Percentiles rank a stretch among this genome's conserved stretches.
These are phyloP conservation scores for Aspidiotus rigidus DNA, from an alignment of 2,888 invertebrate species.

Conservation along the genomic window DNA sequence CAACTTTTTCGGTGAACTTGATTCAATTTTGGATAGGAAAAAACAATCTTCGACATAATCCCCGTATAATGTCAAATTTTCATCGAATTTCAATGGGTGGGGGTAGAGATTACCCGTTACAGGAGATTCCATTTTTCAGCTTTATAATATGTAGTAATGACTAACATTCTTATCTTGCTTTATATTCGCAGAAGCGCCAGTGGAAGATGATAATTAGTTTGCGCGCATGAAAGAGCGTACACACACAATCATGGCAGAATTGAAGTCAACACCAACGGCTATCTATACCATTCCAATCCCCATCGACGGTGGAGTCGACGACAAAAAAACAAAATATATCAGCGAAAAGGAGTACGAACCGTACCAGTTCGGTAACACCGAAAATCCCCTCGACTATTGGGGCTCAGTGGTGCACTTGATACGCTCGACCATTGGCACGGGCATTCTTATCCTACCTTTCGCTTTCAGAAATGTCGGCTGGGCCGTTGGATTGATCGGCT, in stretches of 20 bases:
- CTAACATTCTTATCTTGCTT: no score
- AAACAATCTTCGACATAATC: no score
- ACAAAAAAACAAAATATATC: background rate
- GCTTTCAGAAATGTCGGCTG: slow-evolving; percentile 16
- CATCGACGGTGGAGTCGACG: background rate
- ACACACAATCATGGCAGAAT: background rate
- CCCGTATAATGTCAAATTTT: no score
- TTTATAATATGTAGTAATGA: no score
- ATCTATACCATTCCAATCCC: background rate
- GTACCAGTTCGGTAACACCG: slow-evolving; percentile 1
- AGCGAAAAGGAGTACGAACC: background rate
- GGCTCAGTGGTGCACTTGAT: slow-evolving; percentile 11
- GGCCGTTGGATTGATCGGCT: background rate
- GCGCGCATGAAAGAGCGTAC: background rate
- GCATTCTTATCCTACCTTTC: slow-evolving; percentile 8
- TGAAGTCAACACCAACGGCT: background rate
- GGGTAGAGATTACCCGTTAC: no score
- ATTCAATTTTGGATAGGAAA: no score
- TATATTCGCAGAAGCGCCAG: background rate
- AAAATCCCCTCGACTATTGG: slow-evolving; percentile 1
- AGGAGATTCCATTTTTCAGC: no score
- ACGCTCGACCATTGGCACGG: slow-evolving; percentile 11
- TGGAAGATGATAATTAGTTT: background rate
- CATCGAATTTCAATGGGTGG: no score
- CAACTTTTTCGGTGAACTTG: no score